Evolutionary conservation across 2,113 vertebrate genomes (phyloP).

Genomic region (Epinephelus lanceolatus): DNA sequence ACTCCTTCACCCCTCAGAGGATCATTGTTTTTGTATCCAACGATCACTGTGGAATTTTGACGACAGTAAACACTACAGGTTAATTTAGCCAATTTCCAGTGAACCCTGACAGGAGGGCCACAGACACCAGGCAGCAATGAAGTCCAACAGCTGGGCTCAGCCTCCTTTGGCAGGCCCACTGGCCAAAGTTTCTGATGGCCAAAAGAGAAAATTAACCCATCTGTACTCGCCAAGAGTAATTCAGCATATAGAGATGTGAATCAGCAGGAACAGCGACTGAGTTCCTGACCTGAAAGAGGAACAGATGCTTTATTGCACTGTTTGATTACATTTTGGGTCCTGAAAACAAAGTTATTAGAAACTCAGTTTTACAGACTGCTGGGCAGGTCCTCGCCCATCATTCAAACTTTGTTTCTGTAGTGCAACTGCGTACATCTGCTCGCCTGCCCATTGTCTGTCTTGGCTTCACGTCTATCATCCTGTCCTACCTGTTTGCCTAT

Average conservation of each 20-base stretch:
- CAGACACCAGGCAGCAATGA: constrained; percentile 6
- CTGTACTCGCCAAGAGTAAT: not conserved
- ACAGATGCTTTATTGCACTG: not conserved
- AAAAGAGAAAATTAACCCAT: constrained; percentile 23
- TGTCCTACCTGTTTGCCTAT: constrained; percentile 28
- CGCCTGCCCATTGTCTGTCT: constrained; percentile 9
- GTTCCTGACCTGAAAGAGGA: constrained; percentile 2
- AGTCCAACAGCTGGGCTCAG: constrained; percentile 35
- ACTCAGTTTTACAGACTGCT: not conserved
- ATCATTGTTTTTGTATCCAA: not conserved
- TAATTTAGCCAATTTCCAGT: not conserved
- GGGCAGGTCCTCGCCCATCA: not conserved
- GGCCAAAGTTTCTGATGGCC: constrained; percentile 2
- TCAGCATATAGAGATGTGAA: not conserved
- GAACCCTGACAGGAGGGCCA: not conserved
- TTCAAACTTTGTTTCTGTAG: constrained; percentile 16
- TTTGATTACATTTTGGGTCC: not conserved
- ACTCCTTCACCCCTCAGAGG: not conserved
- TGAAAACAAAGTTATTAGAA: not conserved
- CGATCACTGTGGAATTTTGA: not conserved
- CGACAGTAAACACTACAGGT: not conserved
- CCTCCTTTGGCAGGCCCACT: constrained; percentile 3
- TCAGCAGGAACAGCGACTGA: not conserved
- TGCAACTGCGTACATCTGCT: constrained; percentile 17
- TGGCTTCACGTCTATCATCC: constrained; percentile 37